Base-by-base conservation (phyloP, 2,888 invertebrate species). In the Melipona bicolor region DNA sequence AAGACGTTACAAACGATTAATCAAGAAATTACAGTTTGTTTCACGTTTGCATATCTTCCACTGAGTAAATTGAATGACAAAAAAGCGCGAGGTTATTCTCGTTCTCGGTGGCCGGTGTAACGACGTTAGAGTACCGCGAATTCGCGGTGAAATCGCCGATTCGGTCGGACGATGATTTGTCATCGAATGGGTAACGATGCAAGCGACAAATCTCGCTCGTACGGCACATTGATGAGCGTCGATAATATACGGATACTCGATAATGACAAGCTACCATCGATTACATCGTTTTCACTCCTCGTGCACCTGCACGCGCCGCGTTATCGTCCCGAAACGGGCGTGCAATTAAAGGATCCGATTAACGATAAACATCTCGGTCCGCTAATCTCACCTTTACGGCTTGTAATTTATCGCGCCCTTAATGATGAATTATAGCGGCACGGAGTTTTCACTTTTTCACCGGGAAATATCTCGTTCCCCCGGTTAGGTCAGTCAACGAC, bases 161-260 rank as follows among this genome's bases (percentile, higher is more conserved):
- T n/a, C 32, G 43, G 50, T 50, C 68, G 76, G 79, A 76, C 79
- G 83, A 89, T 90, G 89, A 92, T 93, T 92, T 91, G 92, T 93
- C 92, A 88, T 88, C 89, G 87, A 77, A 86, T 87, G 88, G 86
- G 87, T 89, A 89, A 90, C 89, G 89, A 89, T 88, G 90, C 92
- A 79, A 86, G 89, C 91, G 91, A 93, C 92, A 90, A 91, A 92
- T 92, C 91, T 91, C 92, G 85, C 91, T 88, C 89, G 88, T 87
- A 84, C 78, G 84, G 88, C 64, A 36, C 91, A 92, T 91, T 87
- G 90, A 91, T 88, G 89, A 88, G 86, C 88, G 83, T 84, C 91
- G 90, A 91, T 91, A 88, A 86, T 87, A 70, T 64, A 83, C 84
- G 91, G 43, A 88, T 87, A 89, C 87, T 81, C 88, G 89, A 86